These are phyloP conservation scores for Picathartes gymnocephalus DNA, from an alignment of 2,113 vertebrate genomes.

Conservation along the genomic window DNA sequence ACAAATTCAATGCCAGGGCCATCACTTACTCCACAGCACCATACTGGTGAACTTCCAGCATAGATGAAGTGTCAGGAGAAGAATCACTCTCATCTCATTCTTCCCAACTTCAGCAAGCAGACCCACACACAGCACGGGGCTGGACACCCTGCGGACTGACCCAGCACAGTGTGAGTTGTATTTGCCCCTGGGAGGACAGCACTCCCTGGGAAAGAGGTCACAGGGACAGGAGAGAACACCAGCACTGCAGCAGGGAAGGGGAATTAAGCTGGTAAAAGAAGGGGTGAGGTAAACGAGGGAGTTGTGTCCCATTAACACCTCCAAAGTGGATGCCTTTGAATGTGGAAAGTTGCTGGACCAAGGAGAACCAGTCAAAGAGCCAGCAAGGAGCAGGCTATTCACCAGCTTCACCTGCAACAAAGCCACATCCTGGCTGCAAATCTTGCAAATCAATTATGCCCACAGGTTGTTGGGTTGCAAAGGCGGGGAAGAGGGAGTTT, in stretches of 20 bases:
- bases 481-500: neutral
- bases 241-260: neutral
- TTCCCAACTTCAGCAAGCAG: neutral
- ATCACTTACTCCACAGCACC: neutral
- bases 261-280: neutral
- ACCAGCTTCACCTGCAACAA: neutral
- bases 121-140: neutral
- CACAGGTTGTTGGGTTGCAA: conserved; percentile 53
- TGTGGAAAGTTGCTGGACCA: neutral
- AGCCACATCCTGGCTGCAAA: conserved; percentile 26
- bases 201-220: neutral
- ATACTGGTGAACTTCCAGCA: neutral
- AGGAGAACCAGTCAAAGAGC: neutral
- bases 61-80: neutral
- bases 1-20: neutral
- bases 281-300: neutral
- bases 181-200: neutral
- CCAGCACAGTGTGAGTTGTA: fast-evolving
- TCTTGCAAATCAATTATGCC: conserved; percentile 50
- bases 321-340: neutral
- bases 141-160: neutral
- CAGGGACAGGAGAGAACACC: neutral
- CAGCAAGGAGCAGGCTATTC: neutral
- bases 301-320: neutral
- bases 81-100: neutral